Evolutionary conservation across 2,113 vertebrate genomes (phyloP).

Genomic region (Agelaius tricolor): DNA sequence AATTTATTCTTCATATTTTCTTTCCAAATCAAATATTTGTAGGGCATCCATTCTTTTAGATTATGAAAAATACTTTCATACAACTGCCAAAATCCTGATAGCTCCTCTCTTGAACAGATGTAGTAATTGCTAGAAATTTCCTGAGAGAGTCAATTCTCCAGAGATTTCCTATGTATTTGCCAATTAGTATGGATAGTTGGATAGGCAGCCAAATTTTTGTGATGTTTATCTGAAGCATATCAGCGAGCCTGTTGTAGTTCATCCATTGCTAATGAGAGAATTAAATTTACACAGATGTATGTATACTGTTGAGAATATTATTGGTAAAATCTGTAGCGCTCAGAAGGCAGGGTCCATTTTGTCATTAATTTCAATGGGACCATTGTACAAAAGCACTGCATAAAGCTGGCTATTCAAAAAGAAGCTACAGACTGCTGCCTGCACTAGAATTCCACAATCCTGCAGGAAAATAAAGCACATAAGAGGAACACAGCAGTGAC

Average conservation of each 20-base stretch:
- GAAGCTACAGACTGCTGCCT: neutral
- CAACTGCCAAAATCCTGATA: constrained; percentile 18
- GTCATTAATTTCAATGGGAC: neutral
- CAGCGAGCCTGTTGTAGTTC: neutral
- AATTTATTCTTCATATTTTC: neutral
- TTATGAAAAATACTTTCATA: neutral
- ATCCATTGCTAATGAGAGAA: constrained; percentile 30
- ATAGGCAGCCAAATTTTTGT: neutral
- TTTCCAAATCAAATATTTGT: neutral
- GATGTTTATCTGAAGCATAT: neutral
- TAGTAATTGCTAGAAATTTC: constrained; percentile 26
- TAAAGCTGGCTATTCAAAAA: neutral
- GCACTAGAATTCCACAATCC: neutral
- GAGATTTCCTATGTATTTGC: neutral
- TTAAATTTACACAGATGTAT: neutral
- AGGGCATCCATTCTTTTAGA: neutral
- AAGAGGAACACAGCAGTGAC: neutral
- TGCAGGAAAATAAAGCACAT: neutral
- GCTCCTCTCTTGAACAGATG: constrained; percentile 18
- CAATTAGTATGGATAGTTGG: neutral
- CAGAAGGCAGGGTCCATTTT: neutral
- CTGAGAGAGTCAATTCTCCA: neutral
- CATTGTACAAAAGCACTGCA: neutral
- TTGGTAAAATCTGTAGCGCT: neutral
- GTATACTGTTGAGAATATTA: neutral